Conservation (phyloP, 2,888 invertebrate species). For the Rhingia rostrata region DNA sequence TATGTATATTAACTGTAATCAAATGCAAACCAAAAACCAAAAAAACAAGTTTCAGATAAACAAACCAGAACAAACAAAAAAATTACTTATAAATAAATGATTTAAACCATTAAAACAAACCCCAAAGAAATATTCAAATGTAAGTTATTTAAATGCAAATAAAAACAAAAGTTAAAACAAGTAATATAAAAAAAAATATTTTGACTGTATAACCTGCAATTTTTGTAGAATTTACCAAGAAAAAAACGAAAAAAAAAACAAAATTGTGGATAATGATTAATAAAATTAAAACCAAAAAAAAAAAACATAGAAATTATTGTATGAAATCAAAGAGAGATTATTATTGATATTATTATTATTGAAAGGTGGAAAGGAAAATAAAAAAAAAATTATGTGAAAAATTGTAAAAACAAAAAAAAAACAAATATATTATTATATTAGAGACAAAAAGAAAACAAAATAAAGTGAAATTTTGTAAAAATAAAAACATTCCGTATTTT, state of each 20-base stretch:
- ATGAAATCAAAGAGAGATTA: conserved; percentile 74
- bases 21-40: conserved; percentile 49
- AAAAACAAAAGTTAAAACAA: conserved; percentile 45
- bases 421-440: conserved; percentile 72
- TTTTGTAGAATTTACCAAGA: conserved; percentile 72
- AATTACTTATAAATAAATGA: conserved; percentile 24
- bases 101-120: conserved; percentile 33
- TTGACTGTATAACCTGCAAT: conserved; percentile 74
- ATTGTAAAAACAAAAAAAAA: conserved; percentile 71
- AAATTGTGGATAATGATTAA: conserved; percentile 77
- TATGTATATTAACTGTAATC: conserved; percentile 67
- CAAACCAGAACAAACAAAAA: conserved; percentile 18
- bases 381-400: conserved; percentile 53
- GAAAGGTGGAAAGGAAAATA: conserved; percentile 64
- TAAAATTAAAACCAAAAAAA: conserved; percentile 75
- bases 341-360: conserved; percentile 75
- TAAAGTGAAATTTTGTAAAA: conserved; percentile 75
- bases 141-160: conserved; percentile 65
- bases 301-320: conserved; percentile 64
- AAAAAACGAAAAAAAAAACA: conserved; percentile 52
- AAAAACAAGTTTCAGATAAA: conserved; percentile 52
- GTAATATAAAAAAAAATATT: conserved; percentile 61
- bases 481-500: conserved; percentile 28
- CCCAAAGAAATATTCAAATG: conserved; percentile 44
- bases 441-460: conserved; percentile 74